Evolutionary conservation across 2,888 invertebrate genomes (phyloP), one percentile per base, ranked within the genome.

Genomic region (Spilarctia lutea): DNA sequence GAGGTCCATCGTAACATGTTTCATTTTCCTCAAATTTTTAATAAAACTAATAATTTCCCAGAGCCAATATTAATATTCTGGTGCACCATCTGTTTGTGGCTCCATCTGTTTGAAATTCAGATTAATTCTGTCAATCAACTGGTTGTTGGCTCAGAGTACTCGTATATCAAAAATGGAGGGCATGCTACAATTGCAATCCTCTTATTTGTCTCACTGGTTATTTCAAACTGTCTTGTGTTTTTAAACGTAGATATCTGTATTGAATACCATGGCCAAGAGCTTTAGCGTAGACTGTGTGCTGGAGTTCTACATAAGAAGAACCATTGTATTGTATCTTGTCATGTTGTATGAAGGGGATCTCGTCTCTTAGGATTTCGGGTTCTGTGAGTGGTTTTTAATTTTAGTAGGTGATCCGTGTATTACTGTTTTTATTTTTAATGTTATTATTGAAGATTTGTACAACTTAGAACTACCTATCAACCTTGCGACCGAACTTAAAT

Each of bases 11-110:
- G n/a, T 30, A 24, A 68, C 52, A 33, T 24, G n/a, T 27, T 69
- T 52, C n/a, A n/a, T 35, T 56, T 69, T n/a, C 56, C 24, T 52
- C 39, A 18, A 35, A n/a, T 69, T 35, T n/a, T 68, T 35, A 52
- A n/a, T 52, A 52, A 52, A 68, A 33, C 4, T 48, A 68, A 35
- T 52, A 68, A 33, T 7, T 33, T 48, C 8, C 10, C 30, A 56
- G 56, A 42, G 56, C 16, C 24, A 45, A 68, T 24, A 68, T 67
- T 72, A 20, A 42, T 45, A 56, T 60, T 73, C 33, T 48, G 68
- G 3, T 35, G 65, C 69, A 52, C 20, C 69, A 65, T 35, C 68
- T 65, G 63, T 66, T 56, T 63, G 27, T 65, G n/a, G 13, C 6
- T 63, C 48, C 8, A 68, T 30, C 68, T 73, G 60, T 68, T 45